phyloP scores from a whole-genome alignment of 2,888 invertebrate species.

The Drosophila differens region DNA sequence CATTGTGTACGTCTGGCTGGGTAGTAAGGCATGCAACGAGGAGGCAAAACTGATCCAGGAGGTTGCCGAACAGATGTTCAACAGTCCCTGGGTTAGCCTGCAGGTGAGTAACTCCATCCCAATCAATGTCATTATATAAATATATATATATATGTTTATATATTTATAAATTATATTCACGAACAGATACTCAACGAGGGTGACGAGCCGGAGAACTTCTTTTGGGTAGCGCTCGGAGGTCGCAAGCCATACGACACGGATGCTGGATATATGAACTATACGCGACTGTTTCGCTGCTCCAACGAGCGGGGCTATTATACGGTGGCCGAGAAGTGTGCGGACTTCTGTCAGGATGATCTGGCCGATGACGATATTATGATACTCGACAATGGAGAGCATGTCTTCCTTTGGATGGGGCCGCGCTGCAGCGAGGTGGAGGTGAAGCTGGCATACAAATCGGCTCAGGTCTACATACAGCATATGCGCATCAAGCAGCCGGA shows the following conservation, averaged over 20 bases:
- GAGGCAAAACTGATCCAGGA: conserved; percentile 95
- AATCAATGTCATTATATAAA: background rate
- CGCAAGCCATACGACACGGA: conserved; percentile 94
- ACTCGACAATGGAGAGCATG: conserved; percentile 98
- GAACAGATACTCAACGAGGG: conserved; percentile 93
- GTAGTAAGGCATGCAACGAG: conserved; percentile 92
- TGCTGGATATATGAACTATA: conserved; percentile 96
- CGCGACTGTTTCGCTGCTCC: conserved; percentile 98
- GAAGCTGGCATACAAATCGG: conserved; percentile 99
- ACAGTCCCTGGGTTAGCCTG: conserved; percentile 91
- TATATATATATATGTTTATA: background rate
- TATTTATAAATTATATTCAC: background rate
- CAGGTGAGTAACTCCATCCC: conserved; percentile 87
- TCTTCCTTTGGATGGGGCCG: conserved; percentile 98
- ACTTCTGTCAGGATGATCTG: conserved; percentile 93
- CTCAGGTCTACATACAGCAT: conserved; percentile 99
- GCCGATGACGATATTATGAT: conserved; percentile 99
- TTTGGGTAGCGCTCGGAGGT: conserved; percentile 98
- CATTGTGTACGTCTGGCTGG: conserved; percentile 98
- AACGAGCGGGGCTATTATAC: conserved; percentile 99
- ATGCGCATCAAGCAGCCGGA: conserved; percentile 97
- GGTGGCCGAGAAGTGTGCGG: conserved; percentile 97
- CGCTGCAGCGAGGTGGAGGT: conserved; percentile 99
- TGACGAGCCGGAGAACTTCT: conserved; percentile 98
- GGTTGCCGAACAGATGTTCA: conserved; percentile 96